phyloP scores from a whole-genome alignment of 2,113 vertebrate species.

The Amia ocellicauda region DNA sequence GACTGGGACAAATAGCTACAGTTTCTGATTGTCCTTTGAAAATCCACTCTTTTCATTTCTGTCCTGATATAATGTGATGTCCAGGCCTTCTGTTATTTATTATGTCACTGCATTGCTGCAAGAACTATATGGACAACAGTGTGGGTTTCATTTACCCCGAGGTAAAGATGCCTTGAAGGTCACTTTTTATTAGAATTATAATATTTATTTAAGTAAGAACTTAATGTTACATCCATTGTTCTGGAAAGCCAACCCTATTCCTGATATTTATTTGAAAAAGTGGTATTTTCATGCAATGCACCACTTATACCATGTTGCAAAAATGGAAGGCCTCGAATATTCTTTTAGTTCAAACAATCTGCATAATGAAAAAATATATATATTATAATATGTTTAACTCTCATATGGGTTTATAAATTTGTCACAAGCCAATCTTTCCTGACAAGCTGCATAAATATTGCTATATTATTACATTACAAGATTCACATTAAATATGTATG shows the following conservation, averaged over 20 bases:
- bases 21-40: conserved; percentile 33
- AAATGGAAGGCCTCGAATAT: too few relatives aligned
- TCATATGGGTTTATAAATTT: too few relatives aligned
- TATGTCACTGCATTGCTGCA: conserved; percentile 49
- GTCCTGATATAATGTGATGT: conserved; percentile 46
- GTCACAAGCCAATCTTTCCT: too few relatives aligned
- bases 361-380: too few relatives aligned
- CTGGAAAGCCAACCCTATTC: conserved; percentile 35
- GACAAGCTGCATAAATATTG: too few relatives aligned
- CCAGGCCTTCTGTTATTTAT: conserved; percentile 43
- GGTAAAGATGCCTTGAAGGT: conserved; percentile 39
- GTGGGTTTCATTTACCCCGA: conserved; percentile 40
- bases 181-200: conserved; percentile 46
- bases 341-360: too few relatives aligned
- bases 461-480: too few relatives aligned
- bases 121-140: conserved; percentile 40
- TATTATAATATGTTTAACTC: too few relatives aligned
- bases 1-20: conserved; percentile 11
- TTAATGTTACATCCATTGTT: conserved; percentile 37
- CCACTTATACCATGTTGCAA: too few relatives aligned
- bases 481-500: too few relatives aligned
- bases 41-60: conserved; percentile 28
- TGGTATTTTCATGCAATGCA: too few relatives aligned
- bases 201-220: conserved; percentile 38
- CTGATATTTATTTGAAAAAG: neutral